Evolutionary conservation across 2,888 invertebrate species (phyloP).

Genomic region (Geophilus truncorum): DNA sequence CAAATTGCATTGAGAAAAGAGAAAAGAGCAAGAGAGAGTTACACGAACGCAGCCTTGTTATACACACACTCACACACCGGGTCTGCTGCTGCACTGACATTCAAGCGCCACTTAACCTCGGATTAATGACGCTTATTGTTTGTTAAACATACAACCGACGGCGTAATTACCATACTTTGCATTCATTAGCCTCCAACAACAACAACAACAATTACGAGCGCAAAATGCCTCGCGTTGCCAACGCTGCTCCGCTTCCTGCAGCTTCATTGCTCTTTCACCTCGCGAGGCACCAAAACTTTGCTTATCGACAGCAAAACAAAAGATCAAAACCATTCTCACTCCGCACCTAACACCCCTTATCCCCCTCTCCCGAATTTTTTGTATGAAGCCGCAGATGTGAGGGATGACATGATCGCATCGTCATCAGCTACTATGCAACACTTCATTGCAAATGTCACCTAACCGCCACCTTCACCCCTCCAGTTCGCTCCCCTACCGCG

Average conservation of each 20-base stretch:
- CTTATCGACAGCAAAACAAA: not conserved
- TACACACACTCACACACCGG: not conserved
- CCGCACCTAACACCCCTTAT: too few species aligned
- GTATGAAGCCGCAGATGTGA: not conserved
- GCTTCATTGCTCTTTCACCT: not conserved
- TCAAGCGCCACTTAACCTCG: constrained; percentile 28
- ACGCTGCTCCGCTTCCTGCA: not conserved
- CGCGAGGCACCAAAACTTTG: not conserved
- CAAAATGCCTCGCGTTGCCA: not conserved
- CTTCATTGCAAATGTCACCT: constrained; percentile 18
- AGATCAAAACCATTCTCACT: not conserved
- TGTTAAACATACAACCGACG: constrained; percentile 22
- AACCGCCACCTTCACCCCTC: constrained; percentile 2
- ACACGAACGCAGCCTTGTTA: not conserved
- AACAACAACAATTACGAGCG: not conserved
- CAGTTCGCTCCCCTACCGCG: not conserved
- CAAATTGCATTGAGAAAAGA: not conserved
- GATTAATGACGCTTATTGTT: constrained; percentile 29
- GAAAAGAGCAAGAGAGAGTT: not conserved
- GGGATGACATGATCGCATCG: constrained; percentile 30
- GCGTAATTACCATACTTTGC: constrained; percentile 31
- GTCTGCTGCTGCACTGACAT: not conserved
- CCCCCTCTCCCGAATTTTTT: not conserved
- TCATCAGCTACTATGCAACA: not conserved
- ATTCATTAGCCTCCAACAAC: not conserved